Conservation (phyloP, 2,113 vertebrate species). For the Progne subis region DNA sequence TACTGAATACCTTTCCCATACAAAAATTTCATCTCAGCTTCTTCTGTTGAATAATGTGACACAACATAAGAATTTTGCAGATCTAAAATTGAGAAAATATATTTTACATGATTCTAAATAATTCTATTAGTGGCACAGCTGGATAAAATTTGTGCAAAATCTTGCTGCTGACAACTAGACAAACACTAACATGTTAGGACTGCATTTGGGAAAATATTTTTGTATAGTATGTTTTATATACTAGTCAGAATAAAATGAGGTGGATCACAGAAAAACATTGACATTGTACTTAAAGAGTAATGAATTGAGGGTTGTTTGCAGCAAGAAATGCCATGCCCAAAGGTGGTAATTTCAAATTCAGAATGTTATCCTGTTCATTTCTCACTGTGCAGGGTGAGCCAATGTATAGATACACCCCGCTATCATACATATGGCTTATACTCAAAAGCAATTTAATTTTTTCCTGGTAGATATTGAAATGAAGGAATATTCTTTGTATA, state of each 20-base stretch:
- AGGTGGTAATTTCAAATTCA: conserved; percentile 46
- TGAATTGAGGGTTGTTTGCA: neutral
- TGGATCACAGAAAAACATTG: neutral
- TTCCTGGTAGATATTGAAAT: conserved; percentile 36
- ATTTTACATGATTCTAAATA: neutral
- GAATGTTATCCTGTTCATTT: neutral
- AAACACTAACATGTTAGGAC: neutral
- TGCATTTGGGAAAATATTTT: neutral
- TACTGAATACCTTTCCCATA: neutral
- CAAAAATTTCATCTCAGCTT: neutral
- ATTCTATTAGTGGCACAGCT: neutral
- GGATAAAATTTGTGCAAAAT: neutral
- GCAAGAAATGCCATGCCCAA: neutral
- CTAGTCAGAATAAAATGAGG: neutral
- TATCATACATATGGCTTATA: neutral
- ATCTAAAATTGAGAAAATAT: neutral
- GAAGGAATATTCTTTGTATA: conserved; percentile 31
- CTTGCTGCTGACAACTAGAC: neutral
- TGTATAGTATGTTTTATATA: neutral
- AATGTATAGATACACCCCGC: neutral
- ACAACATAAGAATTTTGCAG: neutral
- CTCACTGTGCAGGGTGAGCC: neutral
- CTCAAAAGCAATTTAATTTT: conserved; percentile 12
- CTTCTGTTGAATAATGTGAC: neutral
- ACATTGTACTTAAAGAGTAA: neutral